Percentiles rank a stretch among this genome's conserved stretches.
phyloP scores from a whole-genome alignment of 2,113 vertebrate genomes.

The Felis catus region F.catus_Fca126_mat1.0 CM031411.1:25421501-25422000 shows the following conservation, averaged over 20 bases:
- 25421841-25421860: background rate
- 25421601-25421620: conserved; percentile 61
- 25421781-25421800: conserved; percentile 40
- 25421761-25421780: conserved; percentile 37
- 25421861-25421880: conserved; percentile 22
- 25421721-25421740: conserved; percentile 48
- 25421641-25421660: conserved; percentile 40
- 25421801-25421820: conserved; percentile 26
- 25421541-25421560: conserved; percentile 46
- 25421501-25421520: background rate
- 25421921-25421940: conserved; percentile 37
- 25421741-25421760: conserved; percentile 30
- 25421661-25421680: background rate
- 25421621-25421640: conserved; percentile 45
- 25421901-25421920: conserved; percentile 27
- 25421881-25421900: conserved; percentile 1
- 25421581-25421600: conserved; percentile 34
- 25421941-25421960: background rate
- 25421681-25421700: background rate
- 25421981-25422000: background rate
- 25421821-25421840: conserved; percentile 26
- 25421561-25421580: conserved; percentile 11
- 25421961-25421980: background rate
- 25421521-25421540: conserved; percentile 22
- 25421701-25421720: conserved; percentile 40